Percentiles rank a stretch among this genome's conserved stretches.
phyloP scores from a whole-genome alignment of 2,113 vertebrate genomes.

The Sylvia atricapilla region DNA sequence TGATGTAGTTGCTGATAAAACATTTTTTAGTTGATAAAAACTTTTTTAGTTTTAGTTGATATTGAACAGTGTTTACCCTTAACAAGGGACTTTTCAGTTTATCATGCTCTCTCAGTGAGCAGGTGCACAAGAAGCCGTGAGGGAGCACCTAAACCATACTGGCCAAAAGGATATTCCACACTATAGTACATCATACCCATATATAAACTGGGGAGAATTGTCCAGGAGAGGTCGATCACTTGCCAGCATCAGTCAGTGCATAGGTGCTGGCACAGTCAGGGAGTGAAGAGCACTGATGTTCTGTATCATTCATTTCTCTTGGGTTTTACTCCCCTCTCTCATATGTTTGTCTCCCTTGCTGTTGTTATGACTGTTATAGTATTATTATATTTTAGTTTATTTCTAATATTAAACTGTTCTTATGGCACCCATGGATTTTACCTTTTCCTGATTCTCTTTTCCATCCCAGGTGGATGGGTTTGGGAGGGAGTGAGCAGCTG shows the following conservation, averaged over 20 bases:
- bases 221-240: rapidly evolving
- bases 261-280: not conserved
- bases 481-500: not conserved
- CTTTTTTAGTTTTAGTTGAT: not conserved
- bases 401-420: not conserved
- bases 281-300: no score
- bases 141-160: not conserved
- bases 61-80: not conserved
- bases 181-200: rapidly evolving
- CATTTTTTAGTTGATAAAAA: not conserved
- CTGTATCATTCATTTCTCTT: not conserved
- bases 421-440: not conserved
- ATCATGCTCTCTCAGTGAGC: no score
- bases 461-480: not conserved
- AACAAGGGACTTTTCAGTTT: not conserved
- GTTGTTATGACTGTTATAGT: not conserved
- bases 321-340: not conserved
- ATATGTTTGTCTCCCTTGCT: not conserved
- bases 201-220: not conserved
- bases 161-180: not conserved
- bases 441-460: not conserved
- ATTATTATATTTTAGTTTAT: not conserved
- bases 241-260: no score
- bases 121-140: not conserved
- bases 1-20: not conserved